Evolutionary conservation across 2,797 vertebrate genomes (phyloP), one percentile per base, ranked within the genome.

Genomic region (Pyrocephalus nanus): DNA sequence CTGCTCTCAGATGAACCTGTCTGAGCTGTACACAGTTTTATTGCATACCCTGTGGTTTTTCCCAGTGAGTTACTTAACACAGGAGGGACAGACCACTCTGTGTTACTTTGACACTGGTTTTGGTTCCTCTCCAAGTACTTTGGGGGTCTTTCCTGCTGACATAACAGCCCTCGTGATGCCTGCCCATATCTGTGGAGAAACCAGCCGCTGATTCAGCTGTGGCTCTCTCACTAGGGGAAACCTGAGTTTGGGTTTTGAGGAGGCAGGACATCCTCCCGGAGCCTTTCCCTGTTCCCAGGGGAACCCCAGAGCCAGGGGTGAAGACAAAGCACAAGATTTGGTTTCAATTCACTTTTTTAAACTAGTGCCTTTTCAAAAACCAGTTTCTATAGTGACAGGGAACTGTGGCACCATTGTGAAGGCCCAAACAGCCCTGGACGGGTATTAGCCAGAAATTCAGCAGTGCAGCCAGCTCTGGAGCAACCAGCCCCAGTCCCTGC

Each of bases 301-400:
- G 79, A 96, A 92, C 78, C 29, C 71, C 74, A 80, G 61, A 75
- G 80, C 58, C 66, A 77, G 38, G 34, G 58, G 74, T 2, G 27
- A 78, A 95, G 81, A 75, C 6, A 42, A 88, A 91, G 50, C 50
- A 40, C 73, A 82, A 82, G 69, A 87, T 96, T 88, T 19, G 27
- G 86, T 94, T 95, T 93, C 88, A 95, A 77, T 86, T 90, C 64
- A 57, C 83, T 94, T 96, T 93, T 93, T 85, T 9, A 81, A 95
- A 82, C 29, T 71, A 79, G 48, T 85, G 86, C 66, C 91, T 92
- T 96, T 95, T 95, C 62, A 95, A 78, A 88, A 88, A 55, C 25
- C 50, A 25, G 94, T 97, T 96, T 94, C 97, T 95, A 96, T 96
- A 92, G 96, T 50, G 84, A 97, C 88, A 48, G 77, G 55, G 90